Percentiles rank a stretch among this genome's conserved stretches.
Conservation (phyloP, 1,140 invertebrate species). For the Lasioglossum albipes region DNA sequence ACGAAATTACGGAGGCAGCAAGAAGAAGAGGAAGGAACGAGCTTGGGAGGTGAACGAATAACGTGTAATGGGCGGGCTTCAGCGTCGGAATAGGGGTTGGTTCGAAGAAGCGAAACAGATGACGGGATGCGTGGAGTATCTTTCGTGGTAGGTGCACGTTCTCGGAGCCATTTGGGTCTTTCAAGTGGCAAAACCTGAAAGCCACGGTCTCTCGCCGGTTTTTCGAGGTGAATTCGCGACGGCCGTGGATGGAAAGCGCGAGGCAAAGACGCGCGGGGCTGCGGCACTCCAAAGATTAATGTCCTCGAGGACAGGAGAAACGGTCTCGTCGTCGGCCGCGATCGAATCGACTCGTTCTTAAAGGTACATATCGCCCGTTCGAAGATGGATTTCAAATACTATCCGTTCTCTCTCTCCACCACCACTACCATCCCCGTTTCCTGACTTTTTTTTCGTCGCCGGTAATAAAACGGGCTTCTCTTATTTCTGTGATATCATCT, state of each 20-base stretch:
- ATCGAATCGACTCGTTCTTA: slow-evolving; percentile 38
- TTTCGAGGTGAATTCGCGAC: slow-evolving; percentile 11
- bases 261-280: slow-evolving; percentile 21
- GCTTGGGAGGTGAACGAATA: no score
- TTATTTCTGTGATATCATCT: slow-evolving; percentile 35
- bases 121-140: slow-evolving; percentile 5
- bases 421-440: no score
- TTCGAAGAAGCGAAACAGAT: slow-evolving; percentile 21
- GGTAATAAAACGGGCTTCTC: slow-evolving; percentile 51
- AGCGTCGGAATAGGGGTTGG: background rate
- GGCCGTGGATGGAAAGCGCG: slow-evolving; percentile 24
- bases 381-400: slow-evolving; percentile 10
- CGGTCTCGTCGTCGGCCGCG: slow-evolving; percentile 17
- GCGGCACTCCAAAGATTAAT: slow-evolving; percentile 49
- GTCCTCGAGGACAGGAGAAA: slow-evolving; percentile 33
- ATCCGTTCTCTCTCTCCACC: background rate
- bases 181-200: slow-evolving; percentile 49
- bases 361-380: slow-evolving; percentile 27
- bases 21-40: no score
- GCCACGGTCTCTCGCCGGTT: slow-evolving; percentile 32
- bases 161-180: slow-evolving; percentile 12
- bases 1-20: no score
- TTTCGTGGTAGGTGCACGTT: slow-evolving; percentile 4
- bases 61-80: background rate
- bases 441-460: background rate